Conservation (phyloP, 2,113 vertebrate genomes). For the Sylvietta virens region DNA sequence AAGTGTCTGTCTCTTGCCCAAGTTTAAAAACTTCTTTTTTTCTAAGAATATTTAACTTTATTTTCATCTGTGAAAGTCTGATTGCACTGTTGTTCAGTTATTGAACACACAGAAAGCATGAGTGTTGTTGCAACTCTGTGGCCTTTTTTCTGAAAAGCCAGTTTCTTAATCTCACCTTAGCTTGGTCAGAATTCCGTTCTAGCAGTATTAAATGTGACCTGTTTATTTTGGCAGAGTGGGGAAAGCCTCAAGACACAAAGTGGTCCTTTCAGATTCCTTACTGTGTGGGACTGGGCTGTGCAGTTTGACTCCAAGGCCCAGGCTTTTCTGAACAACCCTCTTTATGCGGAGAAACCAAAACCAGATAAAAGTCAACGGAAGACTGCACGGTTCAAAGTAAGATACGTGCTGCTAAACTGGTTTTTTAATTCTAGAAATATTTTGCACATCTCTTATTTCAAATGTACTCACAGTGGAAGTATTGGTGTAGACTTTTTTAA, state of each 20-base stretch:
- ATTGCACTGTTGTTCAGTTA: background rate
- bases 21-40: background rate
- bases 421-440: background rate
- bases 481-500: background rate
- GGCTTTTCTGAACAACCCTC: constrained; percentile 83
- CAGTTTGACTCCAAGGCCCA: constrained; percentile 85
- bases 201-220: constrained; percentile 6
- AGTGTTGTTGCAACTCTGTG: background rate
- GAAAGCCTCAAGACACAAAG: constrained; percentile 73
- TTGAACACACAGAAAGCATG: background rate
- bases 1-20: background rate
- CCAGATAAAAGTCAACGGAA: constrained; percentile 72
- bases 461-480: background rate
- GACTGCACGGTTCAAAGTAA: constrained; percentile 78
- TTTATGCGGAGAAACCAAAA: constrained; percentile 82
- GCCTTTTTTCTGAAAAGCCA: background rate
- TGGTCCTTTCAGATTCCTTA: constrained; percentile 75
- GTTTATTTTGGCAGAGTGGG: constrained; percentile 78
- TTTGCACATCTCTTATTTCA: background rate
- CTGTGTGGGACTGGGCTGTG: constrained; percentile 88
- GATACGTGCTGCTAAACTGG: background rate
- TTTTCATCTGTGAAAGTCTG: background rate
- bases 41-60: background rate
- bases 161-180: background rate
- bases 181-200: background rate